Evolutionary conservation across 2,797 vertebrate genomes (phyloP).

Genomic region (Petrocephalus sullivani): DNA sequence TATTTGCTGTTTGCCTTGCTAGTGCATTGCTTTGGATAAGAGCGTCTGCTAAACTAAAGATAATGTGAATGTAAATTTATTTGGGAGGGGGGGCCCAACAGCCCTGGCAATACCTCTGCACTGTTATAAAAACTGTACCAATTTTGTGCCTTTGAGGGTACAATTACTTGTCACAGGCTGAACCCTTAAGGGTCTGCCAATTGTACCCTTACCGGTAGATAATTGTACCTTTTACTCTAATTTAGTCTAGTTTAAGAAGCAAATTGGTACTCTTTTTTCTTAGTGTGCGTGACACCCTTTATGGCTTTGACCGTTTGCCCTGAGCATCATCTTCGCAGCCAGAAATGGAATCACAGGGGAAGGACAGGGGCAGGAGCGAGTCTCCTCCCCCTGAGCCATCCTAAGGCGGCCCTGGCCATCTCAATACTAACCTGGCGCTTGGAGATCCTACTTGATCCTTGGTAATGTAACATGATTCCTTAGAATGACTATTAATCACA

Average conservation of each 20-base stretch:
- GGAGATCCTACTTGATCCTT: neutral
- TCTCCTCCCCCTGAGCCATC: neutral
- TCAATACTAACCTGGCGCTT: neutral
- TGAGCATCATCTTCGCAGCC: neutral
- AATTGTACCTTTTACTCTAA: neutral
- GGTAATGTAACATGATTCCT: neutral
- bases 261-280: neutral
- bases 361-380: neutral
- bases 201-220: neutral
- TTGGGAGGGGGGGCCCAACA: neutral
- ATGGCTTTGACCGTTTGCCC: neutral
- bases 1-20: neutral
- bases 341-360: neutral
- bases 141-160: neutral
- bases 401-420: neutral
- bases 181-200: neutral
- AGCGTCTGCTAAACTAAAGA: neutral
- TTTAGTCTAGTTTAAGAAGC: neutral
- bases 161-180: neutral
- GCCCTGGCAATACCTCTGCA: neutral
- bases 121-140: neutral
- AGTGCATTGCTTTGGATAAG: neutral
- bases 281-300: neutral
- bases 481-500: neutral
- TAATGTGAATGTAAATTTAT: neutral